Evolutionary conservation across 64 coral and sea anemone genomes (phyloP).

Genomic region (Montipora cactus): DNA sequence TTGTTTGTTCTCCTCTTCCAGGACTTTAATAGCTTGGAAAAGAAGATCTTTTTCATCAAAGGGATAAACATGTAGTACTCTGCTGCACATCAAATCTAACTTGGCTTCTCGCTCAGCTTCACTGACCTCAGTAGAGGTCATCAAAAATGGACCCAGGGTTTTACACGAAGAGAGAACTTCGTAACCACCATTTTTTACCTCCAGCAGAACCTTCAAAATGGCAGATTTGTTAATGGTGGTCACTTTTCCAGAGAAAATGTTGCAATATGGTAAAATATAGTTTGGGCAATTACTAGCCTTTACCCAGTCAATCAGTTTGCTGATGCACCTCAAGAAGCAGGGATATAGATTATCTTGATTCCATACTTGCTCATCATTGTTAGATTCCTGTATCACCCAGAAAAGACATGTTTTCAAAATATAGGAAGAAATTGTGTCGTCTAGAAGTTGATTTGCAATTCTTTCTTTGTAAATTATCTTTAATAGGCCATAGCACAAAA

Average conservation of each 20-base stretch:
- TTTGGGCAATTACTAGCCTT: constrained; percentile 24
- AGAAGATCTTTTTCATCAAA: constrained; percentile 20
- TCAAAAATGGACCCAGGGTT: constrained; percentile 1
- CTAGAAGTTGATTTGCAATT: not conserved
- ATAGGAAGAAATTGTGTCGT: constrained; percentile 17
- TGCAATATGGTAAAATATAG: constrained; percentile 23
- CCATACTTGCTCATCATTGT: constrained; percentile 50
- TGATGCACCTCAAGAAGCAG: constrained; percentile 24
- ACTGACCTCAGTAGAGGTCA: not conserved
- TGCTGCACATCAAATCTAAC: constrained; percentile 39
- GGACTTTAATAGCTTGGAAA: not conserved
- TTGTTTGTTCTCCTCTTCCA: not conserved
- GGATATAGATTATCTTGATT: constrained; percentile 22
- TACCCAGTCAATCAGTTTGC: not conserved
- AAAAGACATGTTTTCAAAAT: constrained; percentile 47
- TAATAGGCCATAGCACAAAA: constrained; percentile 39
- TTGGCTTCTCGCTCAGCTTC: constrained; percentile 43
- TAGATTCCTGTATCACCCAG: constrained; percentile 46
- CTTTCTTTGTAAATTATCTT: constrained; percentile 43
- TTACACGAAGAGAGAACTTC: not conserved
- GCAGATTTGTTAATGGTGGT: not conserved
- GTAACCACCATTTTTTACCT: constrained; percentile 15
- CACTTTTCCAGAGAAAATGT: constrained; percentile 42
- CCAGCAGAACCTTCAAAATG: not conserved
- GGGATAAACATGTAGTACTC: constrained; percentile 37